These are phyloP conservation scores for Pteria penguin DNA, from an alignment of 2,888 invertebrate genomes.

Conservation along the genomic window DNA sequence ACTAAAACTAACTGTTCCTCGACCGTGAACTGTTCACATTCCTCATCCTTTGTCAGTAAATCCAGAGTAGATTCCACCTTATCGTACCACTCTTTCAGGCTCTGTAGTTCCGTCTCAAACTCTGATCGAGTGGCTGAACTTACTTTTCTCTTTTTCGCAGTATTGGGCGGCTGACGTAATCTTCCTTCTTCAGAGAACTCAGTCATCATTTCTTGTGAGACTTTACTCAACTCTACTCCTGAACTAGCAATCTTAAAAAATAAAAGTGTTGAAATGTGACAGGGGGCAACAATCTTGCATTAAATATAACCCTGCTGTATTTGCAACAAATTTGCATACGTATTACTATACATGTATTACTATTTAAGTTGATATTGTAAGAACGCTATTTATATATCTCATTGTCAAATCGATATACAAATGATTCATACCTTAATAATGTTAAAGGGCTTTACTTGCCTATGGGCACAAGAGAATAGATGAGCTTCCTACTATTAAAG, in stretches of 20 bases:
- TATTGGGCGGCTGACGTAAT: constrained; percentile 47
- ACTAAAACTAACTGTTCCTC: constrained; percentile 81
- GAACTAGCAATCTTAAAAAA: constrained; percentile 74
- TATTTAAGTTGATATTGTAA: no score
- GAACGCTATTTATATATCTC: no score
- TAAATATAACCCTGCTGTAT: constrained; percentile 81
- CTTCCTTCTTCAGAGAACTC: constrained; percentile 52
- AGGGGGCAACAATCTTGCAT: constrained; percentile 78
- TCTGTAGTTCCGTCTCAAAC: constrained; percentile 73
- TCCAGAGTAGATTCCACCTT: constrained; percentile 76
- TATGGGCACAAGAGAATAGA: no score
- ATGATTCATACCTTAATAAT: no score
- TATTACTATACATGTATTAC: no score
- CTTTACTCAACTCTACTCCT: constrained; percentile 75
- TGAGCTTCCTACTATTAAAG: no score
- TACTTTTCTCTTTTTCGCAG: constrained; percentile 62
- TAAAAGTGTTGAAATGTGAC: background rate
- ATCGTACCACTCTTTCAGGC: constrained; percentile 77
- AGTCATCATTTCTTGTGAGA: constrained; percentile 60
- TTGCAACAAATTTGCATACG: no score
- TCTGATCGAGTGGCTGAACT: constrained; percentile 65
- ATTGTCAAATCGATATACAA: no score
- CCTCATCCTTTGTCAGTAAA: constrained; percentile 70
- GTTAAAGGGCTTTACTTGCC: no score
- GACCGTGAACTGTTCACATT: constrained; percentile 81